Evolutionary conservation across 2,888 invertebrate genomes (phyloP), one percentile per base, ranked within the genome.

Genomic region (Barypeithes pellucidus): DNA sequence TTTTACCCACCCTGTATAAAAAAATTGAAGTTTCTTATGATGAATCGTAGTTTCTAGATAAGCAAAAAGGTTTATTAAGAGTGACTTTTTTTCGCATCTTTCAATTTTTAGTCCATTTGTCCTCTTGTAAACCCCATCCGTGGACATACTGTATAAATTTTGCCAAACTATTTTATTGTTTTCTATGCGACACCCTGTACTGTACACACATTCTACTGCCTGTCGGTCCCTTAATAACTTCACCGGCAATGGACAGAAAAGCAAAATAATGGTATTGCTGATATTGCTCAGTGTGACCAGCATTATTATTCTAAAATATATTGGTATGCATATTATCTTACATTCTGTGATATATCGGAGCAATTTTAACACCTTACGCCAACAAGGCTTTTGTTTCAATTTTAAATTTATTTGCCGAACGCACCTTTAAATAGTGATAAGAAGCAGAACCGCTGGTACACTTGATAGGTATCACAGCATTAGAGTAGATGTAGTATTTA

Each of bases 361-460:
- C 68, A 62, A 65, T 67, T 73, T 73, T 68, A 73, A 73, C 73
- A 63, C 63, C 67, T 67, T 67, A 67, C 67, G 62, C 67, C 67
- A 72, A 72, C 72, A 72, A 67, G 67, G 62, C 68, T 68, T 72
- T 73, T 73, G 73, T 73, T 73, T 24, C 68, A 57, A 73, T 59
- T 39, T 50, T 52, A 66, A 71, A 71, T 70, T 65, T 71, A 71
- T 71, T 65, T 71, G 16, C 52, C 16, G 45, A 63, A 63, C 70
- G 50, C 71, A 50, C 65, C 71, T 60, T 72, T 62, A 72, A 45
- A 62, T 72, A 72, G 67, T 52, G 71, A 60, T 71, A 72, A 66
- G 66, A 61, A 72, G 66, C 66, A 41, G 60, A 50, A 47, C 29
- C 33, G 63, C 59, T 39, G 22, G 54, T 67, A 67, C 41, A 45